Evolutionary conservation across 2,888 invertebrate species (phyloP), one percentile per base, ranked within the genome.

Genomic region (Busseola fusca): DNA sequence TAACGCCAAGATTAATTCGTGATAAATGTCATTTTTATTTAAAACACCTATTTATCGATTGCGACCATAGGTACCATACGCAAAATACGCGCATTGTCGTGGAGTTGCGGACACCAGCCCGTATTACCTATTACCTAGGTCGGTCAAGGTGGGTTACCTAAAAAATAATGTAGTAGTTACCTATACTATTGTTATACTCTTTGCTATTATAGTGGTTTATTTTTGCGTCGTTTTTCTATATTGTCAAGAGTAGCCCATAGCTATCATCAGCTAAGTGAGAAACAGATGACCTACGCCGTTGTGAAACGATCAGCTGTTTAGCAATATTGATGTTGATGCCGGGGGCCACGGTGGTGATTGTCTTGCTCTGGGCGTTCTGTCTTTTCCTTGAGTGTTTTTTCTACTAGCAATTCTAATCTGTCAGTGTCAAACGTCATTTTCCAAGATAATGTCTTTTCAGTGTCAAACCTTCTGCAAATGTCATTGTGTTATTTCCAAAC

Each of bases 391-490:
- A 18, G 10, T 18, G 1, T 45, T 67, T 66, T 67, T 37, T 63
- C 18, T 21, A 14, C 63, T 63, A 64, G 67, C 64, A 64, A 64
- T 64, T 14, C 3, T 48, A 16, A 9, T 4, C 21, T 37, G n/a
- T 58, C 3, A 57, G 5, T 40, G 14, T 50, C 25, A 21, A 52
- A 59, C 9, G 30, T 60, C 40, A 30, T 1, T 30, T 48, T n/a
- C 42, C 59, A 70, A 59, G 40, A 21, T 16, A 58, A 16, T 70
- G 21, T 27, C 4, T 2, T 37, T 68, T 69, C 54, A 72, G 27
- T 72, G 72, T 72, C 72, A 72, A n/a, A 59, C 16, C 25, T 14
- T 27, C 5, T n/a, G 5, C 2, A 21, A 21, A 48, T 25, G 37
- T 25, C 27, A 40, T 7, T 54, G 14, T 37, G 9, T 12, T 16